Evolutionary conservation across 1,140 invertebrate genomes (phyloP).

Genomic region (Pseudoatta argentina): DNA sequence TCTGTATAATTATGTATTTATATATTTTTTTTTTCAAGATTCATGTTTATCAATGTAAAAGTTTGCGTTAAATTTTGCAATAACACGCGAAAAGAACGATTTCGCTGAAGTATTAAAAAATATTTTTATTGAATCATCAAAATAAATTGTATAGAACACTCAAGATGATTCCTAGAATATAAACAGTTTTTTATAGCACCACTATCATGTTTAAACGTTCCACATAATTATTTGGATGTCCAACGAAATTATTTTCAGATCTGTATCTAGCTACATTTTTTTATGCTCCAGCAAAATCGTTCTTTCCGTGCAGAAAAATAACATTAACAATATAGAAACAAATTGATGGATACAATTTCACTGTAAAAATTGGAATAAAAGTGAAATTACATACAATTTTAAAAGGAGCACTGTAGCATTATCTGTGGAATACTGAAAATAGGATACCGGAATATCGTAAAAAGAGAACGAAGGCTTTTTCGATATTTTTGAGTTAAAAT

Average conservation of each 20-base stretch:
- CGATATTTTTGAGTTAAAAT: constrained; percentile 39
- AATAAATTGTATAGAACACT: no score
- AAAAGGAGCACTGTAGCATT: not conserved
- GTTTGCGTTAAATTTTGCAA: not conserved
- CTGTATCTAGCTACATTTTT: no score
- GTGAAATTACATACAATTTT: not conserved
- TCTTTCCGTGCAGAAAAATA: not conserved
- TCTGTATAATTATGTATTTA: not conserved
- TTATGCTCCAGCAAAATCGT: no score
- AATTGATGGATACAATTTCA: not conserved
- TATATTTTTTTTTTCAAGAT: not conserved
- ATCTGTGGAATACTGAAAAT: not conserved
- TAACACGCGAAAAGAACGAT: no score
- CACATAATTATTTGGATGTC: no score
- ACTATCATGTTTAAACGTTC: no score
- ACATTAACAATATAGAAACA: not conserved
- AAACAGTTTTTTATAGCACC: no score
- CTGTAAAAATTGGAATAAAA: constrained; percentile 3
- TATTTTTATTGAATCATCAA: no score
- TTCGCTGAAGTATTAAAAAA: no score
- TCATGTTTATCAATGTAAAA: not conserved
- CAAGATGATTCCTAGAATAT: no score
- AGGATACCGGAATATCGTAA: not conserved
- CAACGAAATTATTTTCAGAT: no score
- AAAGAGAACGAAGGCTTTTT: constrained; percentile 6